A percentile compares a stretch with the other conserved stretches of the same genome.
Evolutionary conservation across 2,797 vertebrate genomes (phyloP).

Genomic region (Enteromius anoplus): DNA sequence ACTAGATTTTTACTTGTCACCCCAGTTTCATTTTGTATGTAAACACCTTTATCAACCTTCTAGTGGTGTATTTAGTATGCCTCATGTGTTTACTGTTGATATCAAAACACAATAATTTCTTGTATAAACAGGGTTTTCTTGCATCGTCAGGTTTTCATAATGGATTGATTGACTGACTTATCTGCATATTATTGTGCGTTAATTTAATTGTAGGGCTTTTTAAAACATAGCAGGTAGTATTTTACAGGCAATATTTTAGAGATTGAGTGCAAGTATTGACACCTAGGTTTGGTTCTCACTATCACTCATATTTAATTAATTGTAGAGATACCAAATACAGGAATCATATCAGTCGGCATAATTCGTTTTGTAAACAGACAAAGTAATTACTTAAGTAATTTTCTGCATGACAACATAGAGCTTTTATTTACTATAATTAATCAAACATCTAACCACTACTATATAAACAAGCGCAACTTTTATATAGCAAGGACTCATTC

Average conservation of each 20-base stretch:
- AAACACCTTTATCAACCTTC: not conserved
- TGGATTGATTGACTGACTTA: not conserved
- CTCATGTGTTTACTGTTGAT: slow-evolving; percentile 26
- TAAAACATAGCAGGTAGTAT: not conserved
- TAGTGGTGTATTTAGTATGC: not conserved
- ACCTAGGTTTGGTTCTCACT: not conserved
- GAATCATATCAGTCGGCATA: not conserved
- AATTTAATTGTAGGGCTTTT: not conserved
- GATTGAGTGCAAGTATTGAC: not conserved
- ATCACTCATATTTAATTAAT: not conserved
- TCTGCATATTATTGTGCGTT: not conserved
- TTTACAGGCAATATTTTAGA: not conserved
- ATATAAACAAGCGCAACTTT: not conserved
- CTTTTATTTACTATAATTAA: not conserved
- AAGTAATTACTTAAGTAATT: not conserved
- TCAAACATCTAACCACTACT: not conserved
- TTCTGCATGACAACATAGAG: not conserved
- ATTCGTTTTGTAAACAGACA: not conserved
- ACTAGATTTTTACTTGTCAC: not conserved
- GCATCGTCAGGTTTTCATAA: not conserved
- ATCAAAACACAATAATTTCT: slow-evolving; percentile 10
- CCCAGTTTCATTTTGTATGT: not conserved
- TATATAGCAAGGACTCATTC: not conserved
- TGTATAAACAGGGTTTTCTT: slow-evolving; percentile 9
- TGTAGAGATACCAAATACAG: not conserved